Conservation (phyloP, 1,140 invertebrate species). For the Oscheius sp. region DNA sequence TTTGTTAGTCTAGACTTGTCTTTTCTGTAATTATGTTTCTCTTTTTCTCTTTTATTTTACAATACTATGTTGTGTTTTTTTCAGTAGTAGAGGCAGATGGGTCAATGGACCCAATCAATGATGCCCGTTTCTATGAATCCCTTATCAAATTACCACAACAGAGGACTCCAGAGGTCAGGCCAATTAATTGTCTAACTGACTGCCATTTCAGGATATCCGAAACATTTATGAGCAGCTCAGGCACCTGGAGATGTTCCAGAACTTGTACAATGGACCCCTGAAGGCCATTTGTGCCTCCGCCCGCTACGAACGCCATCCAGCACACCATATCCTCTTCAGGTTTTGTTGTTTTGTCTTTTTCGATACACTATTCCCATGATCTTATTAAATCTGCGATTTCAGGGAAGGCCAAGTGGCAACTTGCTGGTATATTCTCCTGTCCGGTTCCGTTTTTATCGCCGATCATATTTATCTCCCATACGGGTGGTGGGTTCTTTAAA, state of each 20-base stretch:
- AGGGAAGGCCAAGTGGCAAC: constrained; percentile 41
- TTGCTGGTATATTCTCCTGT: constrained; percentile 80
- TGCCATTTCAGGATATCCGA: constrained; percentile 27
- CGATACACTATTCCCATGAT: not conserved
- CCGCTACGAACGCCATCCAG: constrained; percentile 39
- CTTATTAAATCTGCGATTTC: constrained; percentile 1
- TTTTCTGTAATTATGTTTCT: not conserved
- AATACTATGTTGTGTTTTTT: not conserved
- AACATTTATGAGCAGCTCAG: constrained; percentile 39
- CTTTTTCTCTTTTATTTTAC: not conserved
- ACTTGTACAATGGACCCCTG: constrained; percentile 34
- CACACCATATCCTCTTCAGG: constrained; percentile 41
- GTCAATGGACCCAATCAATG: constrained; percentile 41
- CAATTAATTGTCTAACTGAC: not conserved
- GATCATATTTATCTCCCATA: constrained; percentile 80
- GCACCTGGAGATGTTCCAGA: constrained; percentile 40
- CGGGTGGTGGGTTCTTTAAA: constrained; percentile 76
- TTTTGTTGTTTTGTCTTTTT: constrained; percentile 1
- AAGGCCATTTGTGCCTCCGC: constrained; percentile 36
- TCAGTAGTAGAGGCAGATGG: constrained; percentile 14
- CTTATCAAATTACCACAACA: constrained; percentile 38
- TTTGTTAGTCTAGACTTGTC: constrained; percentile 6
- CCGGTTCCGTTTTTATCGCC: constrained; percentile 83
- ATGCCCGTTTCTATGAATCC: constrained; percentile 42
- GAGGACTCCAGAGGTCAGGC: constrained; percentile 31